Evolutionary conservation across 30 jellyfish, hydroid and myxozoan genomes (phyloP), one percentile per base, ranked within the genome.

Genomic region (Hydractinia echinata): DNA sequence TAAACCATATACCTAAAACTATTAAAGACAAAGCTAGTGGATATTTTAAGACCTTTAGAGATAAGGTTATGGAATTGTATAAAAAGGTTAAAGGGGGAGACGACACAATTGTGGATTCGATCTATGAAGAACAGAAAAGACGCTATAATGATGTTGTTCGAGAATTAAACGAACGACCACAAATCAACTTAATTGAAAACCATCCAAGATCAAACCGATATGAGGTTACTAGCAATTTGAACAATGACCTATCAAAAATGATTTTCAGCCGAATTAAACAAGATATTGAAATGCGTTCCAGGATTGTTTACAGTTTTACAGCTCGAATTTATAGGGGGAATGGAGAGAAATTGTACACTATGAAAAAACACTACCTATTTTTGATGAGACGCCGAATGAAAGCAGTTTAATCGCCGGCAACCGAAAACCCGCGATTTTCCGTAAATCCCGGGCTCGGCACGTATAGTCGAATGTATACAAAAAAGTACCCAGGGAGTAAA

Each of bases 221-320:
- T 53, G 83, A 73, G 48, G 78, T 53, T 73, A 53, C n/a, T 10
- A 81, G 83, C 77, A 73, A 73, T 73, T 73, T 73, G 77, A 73
- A 73, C 39, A 48, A 39, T 53, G 83, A n/a, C 76, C 16, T 20
- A 11, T n/a, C 18, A 11, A n/a, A 39, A n/a, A 10, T 73, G 85
- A 67, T 67, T 67, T 13, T 67, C 51, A 67, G 4, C 19, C 19
- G 51, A 67, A 13, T 67, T 13, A 67, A 13, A 67, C 78, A 15
- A 67, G 51, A 67, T 21, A 67, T 67, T 67, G 78, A 67, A 67
- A 67, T 67, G 78, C 78, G 78, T 15, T 2, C 51, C 14, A 67
- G 51, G 78, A 21, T 67, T 15, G 51, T 67, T 67, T 67, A 67
- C 51, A 13, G 51, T 15, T 67, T 67, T 67, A 67, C 78, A 15